Base-by-base conservation (phyloP, 2,113 vertebrate genomes). In the Burhinus bistriatus region DNA sequence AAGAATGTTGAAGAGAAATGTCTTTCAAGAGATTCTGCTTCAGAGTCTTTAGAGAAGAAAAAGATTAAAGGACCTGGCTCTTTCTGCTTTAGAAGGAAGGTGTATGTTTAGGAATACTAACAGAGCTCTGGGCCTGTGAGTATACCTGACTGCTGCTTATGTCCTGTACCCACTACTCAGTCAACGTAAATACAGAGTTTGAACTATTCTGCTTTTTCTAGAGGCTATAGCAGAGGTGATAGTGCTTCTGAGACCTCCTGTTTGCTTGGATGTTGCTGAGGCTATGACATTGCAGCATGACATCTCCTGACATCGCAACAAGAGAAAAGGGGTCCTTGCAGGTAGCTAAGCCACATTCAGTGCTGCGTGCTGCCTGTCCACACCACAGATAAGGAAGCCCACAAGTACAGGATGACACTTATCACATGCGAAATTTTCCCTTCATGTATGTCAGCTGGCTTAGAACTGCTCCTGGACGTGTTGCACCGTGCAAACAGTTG, bases 281-380 rank as follows among this genome's bases (percentile, higher is more conserved):
- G 49, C 45, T 91, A 16, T 5, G 16, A 13, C 30, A 45, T 11
- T 32, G 9, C 54, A 73, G 38, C 5, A 1, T 20, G 42, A 14
- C 20, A 26, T 12, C 51, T 27, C 40, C 18, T 4, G 44, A 4
- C 26, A 38, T 0, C 11, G 23, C n/a, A 42, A 14, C 12, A 19
- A 49, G 25, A 72, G 22, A 34, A 57, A 15, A 88, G 19, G 17
- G 9, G 2, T 59, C 36, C 49, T 49, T 14, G 10, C 18, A 44
- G 47, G 68, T 30, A 34, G 5, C 34, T 32, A 34, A 25, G n/a
- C 21, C 3, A 1, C 9, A 38, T 22, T 12, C 30, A 12, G 36
- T 27, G 27, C 23, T 55, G 61, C 0, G 2, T 47, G 30, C 42
- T 72, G 59, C n/a, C 52, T 65, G n/a, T 16, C 38, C 27, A 2